These are phyloP conservation scores for Anisognathus igniventris DNA, from an alignment of 2,797 vertebrate species.

Conservation along the genomic window DNA sequence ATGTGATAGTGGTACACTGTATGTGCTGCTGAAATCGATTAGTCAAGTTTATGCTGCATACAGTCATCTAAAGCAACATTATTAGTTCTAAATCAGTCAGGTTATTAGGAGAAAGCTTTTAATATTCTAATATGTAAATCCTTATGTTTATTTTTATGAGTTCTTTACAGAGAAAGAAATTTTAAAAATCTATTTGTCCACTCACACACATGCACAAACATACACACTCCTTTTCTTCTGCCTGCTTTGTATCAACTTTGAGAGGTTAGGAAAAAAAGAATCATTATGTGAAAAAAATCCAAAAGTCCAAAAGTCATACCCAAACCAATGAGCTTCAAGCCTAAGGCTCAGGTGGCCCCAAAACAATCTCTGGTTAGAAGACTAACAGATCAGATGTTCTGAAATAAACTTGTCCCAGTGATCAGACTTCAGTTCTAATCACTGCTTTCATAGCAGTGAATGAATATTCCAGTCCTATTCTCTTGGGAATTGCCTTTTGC, in stretches of 20 bases:
- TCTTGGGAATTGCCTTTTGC: neutral
- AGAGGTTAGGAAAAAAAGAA: neutral
- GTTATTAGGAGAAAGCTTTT: neutral
- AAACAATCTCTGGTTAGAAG: neutral
- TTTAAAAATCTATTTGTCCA: neutral
- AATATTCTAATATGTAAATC: neutral
- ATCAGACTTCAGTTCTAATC: neutral
- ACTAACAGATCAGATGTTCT: neutral
- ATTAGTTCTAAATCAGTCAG: neutral
- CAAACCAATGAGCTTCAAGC: neutral
- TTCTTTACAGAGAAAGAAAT: neutral
- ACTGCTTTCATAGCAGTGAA: neutral
- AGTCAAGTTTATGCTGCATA: neutral
- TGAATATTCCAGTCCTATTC: neutral
- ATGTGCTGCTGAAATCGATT: neutral
- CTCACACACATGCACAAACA: neutral
- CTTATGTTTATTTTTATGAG: neutral
- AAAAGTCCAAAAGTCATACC: neutral
- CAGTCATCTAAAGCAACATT: neutral
- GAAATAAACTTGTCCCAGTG: neutral
- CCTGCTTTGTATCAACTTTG: neutral
- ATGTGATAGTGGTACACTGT: neutral
- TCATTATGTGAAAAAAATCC: neutral
- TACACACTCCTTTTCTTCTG: neutral
- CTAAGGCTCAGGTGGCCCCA: neutral